Conservation (phyloP, 2,113 vertebrate genomes). For the Symphodus melops region DNA sequence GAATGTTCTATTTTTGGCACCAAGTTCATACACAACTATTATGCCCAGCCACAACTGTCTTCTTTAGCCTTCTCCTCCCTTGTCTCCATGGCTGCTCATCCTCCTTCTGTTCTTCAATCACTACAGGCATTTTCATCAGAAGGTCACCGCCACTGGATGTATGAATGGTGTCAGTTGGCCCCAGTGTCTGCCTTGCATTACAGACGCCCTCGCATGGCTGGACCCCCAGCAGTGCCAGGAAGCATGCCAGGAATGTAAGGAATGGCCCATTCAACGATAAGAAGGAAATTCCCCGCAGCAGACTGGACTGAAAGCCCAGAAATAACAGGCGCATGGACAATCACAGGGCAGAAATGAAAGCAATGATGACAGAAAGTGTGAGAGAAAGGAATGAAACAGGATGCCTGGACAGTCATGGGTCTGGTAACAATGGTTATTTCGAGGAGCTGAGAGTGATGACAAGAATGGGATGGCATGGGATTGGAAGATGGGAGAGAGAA, state of each 20-base stretch:
- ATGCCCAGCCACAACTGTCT: conserved; percentile 17
- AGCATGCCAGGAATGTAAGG: conserved; percentile 77
- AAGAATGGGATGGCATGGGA: conserved; percentile 27
- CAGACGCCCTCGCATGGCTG: conserved; percentile 62
- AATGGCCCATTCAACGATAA: conserved; percentile 80
- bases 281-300: conserved; percentile 79
- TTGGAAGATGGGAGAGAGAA: neutral
- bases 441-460: conserved; percentile 37
- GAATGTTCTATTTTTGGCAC: conserved; percentile 75
- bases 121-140: conserved; percentile 48
- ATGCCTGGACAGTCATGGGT: conserved; percentile 54
- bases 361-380: conserved; percentile 61
- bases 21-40: conserved; percentile 57
- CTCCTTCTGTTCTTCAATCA: conserved; percentile 70
- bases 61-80: conserved; percentile 47
- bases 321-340: conserved; percentile 58
- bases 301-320: conserved; percentile 59
- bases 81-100: conserved; percentile 45
- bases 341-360: conserved; percentile 53
- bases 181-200: conserved; percentile 67
- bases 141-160: conserved; percentile 41
- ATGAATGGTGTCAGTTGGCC: conserved; percentile 48
- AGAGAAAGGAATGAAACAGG: conserved; percentile 36
- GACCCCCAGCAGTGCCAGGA: conserved; percentile 68
- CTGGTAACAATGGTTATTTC: conserved; percentile 45